Evolutionary conservation across 2,888 invertebrate genomes (phyloP).

Genomic region (Plebejus melissa): DNA sequence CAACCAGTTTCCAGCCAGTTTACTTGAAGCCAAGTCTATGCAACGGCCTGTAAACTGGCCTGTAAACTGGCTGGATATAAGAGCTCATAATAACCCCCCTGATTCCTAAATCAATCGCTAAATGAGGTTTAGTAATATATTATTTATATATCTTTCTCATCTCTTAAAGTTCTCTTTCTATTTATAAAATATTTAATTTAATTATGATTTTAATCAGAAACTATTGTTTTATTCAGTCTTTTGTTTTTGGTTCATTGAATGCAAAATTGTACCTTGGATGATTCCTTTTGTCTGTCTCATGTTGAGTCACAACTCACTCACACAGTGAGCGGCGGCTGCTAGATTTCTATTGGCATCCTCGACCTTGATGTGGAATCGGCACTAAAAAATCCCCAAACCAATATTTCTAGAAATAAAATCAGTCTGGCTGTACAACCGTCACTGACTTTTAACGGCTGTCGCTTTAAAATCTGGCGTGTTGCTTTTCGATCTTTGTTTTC

Average conservation of each 20-base stretch:
- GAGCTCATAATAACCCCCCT: neutral
- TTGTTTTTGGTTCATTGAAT: conserved; percentile 24
- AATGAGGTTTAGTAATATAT: neutral
- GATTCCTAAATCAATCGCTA: neutral
- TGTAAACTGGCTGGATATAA: too few relatives aligned
- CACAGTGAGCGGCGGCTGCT: conserved; percentile 20
- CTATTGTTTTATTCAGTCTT: neutral
- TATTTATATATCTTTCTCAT: neutral
- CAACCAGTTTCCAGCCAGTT: too few relatives aligned
- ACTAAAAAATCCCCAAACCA: conserved; percentile 8
- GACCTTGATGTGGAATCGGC: conserved; percentile 20
- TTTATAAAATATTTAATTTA: neutral
- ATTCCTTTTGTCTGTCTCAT: conserved; percentile 21
- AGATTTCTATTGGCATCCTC: conserved; percentile 24
- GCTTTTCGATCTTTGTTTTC: neutral
- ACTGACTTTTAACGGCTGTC: conserved; percentile 9
- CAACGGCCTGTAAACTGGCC: too few relatives aligned
- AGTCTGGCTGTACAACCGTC: conserved; percentile 3
- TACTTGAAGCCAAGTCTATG: too few relatives aligned
- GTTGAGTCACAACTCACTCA: conserved; percentile 28
- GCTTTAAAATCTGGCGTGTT: neutral
- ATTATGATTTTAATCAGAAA: neutral
- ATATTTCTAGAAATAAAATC: conserved; percentile 24
- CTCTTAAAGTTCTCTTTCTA: neutral
- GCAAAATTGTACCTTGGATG: conserved; percentile 21